Conservation (phyloP, 2,797 vertebrate species). For the Potorous gilbertii region DNA sequence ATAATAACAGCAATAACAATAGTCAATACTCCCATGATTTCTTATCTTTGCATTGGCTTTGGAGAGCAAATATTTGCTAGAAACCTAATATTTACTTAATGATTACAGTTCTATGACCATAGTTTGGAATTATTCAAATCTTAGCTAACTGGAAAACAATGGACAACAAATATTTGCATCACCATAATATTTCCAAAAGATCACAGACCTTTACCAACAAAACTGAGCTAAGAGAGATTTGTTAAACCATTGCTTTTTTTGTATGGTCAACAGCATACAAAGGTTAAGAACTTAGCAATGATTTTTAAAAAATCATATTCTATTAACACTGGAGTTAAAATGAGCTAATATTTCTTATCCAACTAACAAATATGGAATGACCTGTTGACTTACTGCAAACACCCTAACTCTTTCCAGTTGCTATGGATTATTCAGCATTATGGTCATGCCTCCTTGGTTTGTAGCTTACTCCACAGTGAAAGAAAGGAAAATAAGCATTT, state of each 20-base stretch:
- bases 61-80: constrained; percentile 62
- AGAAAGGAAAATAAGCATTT: background rate
- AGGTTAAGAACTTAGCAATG: background rate
- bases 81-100: constrained; percentile 52
- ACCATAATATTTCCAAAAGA: constrained; percentile 63
- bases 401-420: background rate
- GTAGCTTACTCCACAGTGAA: background rate
- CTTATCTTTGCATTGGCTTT: background rate
- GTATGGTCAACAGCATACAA: background rate
- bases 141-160: constrained; percentile 50
- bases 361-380: constrained; percentile 25
- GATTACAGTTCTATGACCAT: constrained; percentile 26
- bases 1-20: constrained; percentile 31
- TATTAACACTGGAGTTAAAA: background rate
- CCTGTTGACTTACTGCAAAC: background rate
- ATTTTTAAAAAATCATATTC: constrained; percentile 13
- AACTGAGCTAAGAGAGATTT: constrained; percentile 32
- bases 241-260: background rate
- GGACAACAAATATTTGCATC: constrained; percentile 54
- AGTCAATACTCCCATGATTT: background rate
- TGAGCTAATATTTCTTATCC: background rate
- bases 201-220: constrained; percentile 40
- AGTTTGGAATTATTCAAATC: constrained; percentile 54
- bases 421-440: background rate
- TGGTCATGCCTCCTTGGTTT: background rate